Evolutionary conservation across 2,113 vertebrate genomes (phyloP).

Genomic region (Nyctereutes procyonoides): DNA sequence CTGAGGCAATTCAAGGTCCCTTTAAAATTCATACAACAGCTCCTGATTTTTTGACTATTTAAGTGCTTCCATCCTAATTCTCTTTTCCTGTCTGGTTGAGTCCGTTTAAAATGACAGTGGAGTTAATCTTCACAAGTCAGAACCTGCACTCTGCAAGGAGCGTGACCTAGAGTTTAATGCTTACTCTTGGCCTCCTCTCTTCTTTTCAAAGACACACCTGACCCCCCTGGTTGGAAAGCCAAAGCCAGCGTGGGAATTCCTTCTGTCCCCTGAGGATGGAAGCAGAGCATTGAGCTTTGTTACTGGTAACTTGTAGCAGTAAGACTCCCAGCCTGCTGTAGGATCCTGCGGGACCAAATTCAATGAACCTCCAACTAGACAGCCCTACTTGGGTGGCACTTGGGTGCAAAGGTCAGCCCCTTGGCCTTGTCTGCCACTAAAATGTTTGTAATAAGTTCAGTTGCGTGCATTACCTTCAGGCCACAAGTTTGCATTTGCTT

Average conservation of each 20-base stretch:
- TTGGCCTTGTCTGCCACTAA: background rate
- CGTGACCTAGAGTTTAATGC: background rate
- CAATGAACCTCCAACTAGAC: background rate
- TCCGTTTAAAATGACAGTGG: background rate
- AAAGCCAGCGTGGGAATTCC: background rate
- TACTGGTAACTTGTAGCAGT: background rate
- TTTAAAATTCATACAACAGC: constrained; percentile 2
- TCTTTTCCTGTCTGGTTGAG: background rate
- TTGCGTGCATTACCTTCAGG: accelerated
- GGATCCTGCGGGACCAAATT: background rate
- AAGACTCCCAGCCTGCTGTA: background rate
- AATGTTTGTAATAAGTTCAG: background rate
- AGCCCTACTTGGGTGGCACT: background rate
- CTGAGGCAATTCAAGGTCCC: background rate
- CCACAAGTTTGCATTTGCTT: constrained; percentile 19
- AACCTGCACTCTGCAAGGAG: background rate
- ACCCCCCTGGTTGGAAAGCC: background rate
- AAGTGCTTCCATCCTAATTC: background rate
- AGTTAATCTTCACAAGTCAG: background rate
- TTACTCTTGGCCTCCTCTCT: background rate
- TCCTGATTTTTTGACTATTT: background rate
- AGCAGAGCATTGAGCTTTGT: background rate
- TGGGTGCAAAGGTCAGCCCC: background rate
- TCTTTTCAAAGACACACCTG: background rate
- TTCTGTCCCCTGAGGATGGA: background rate